Percentiles rank a stretch among this genome's conserved stretches.
Conservation (phyloP, 2,888 invertebrate genomes). For the Gari tellinella region DNA sequence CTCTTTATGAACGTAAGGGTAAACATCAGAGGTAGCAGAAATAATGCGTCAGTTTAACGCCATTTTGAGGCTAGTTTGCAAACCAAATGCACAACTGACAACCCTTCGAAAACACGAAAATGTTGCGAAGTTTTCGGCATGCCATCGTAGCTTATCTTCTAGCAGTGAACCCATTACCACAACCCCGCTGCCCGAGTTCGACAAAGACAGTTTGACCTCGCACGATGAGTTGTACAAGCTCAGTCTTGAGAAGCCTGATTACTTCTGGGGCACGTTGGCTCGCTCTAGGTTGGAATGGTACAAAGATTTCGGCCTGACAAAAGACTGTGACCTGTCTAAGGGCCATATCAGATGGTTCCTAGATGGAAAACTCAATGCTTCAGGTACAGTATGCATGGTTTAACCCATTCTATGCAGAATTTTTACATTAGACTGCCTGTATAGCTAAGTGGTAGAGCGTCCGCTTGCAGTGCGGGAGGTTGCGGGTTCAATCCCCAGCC, state of each 20-base stretch:
- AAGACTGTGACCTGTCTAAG: slow-evolving; percentile 79
- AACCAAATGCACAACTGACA: too few relatives aligned
- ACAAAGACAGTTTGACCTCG: slow-evolving; percentile 60
- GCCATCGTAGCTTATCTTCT: too few relatives aligned
- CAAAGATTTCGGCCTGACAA: slow-evolving; percentile 79
- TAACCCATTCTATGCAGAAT: too few relatives aligned
- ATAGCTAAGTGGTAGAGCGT: too few relatives aligned
- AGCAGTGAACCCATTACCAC: slow-evolving; percentile 46
- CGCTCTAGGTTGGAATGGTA: slow-evolving; percentile 81
- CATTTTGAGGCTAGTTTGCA: too few relatives aligned
- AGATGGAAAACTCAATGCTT: slow-evolving; percentile 83
- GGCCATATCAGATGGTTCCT: slow-evolving; percentile 83
- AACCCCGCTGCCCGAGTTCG: slow-evolving; percentile 80
- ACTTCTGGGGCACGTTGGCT: slow-evolving; percentile 84
- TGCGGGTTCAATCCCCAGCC: too few relatives aligned
- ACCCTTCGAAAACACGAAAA: too few relatives aligned
- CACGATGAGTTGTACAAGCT: slow-evolving; percentile 81
- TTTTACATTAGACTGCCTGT: not conserved
- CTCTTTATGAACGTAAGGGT: too few relatives aligned
- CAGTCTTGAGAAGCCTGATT: slow-evolving; percentile 80
- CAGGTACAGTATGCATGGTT: slow-evolving; percentile 80
- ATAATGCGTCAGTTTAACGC: too few relatives aligned
- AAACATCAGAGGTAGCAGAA: too few relatives aligned
- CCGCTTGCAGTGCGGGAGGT: too few relatives aligned
- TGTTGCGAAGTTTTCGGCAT: too few relatives aligned